A percentile compares a stretch with the other conserved stretches of the same genome.
Conservation (phyloP, 2,888 invertebrate genomes). For the Lasioglossum malachurum region DNA sequence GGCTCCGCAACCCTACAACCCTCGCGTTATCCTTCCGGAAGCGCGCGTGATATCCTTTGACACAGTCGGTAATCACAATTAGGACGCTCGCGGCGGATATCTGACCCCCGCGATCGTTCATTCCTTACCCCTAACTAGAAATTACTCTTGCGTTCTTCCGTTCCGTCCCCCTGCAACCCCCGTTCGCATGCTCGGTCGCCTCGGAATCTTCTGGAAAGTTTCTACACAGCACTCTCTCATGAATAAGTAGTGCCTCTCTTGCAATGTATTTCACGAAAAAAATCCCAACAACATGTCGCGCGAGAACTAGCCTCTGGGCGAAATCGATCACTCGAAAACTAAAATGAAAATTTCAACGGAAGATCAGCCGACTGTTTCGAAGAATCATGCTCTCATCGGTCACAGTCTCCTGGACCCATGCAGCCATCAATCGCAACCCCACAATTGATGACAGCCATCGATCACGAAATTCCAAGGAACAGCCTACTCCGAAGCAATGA, state of each 20-base stretch:
- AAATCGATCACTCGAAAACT: not conserved
- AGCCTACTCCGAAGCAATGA: not conserved
- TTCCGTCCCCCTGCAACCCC: not conserved
- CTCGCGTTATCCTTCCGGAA: not conserved
- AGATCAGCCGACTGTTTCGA: not conserved
- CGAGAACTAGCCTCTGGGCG: too few relatives aligned
- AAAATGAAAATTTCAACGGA: not conserved
- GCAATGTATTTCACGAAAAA: not conserved
- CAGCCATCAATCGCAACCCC: not conserved
- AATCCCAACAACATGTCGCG: not conserved
- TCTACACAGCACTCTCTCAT: not conserved
- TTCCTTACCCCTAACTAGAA: not conserved
- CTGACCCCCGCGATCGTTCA: not conserved
- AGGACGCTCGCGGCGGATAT: not conserved
- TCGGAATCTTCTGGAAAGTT: not conserved
- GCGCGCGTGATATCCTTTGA: conserved; percentile 9
- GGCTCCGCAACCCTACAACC: not conserved
- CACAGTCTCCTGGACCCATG: not conserved
- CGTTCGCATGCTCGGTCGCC: not conserved
- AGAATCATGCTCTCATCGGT: not conserved
- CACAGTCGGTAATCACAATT: conserved; percentile 13
- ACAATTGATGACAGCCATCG: not conserved
- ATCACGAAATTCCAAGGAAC: not conserved
- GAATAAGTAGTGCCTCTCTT: not conserved
- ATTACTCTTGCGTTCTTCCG: not conserved